Conservation (phyloP, 2,888 invertebrate genomes). For the Cheilosia urbana region DNA sequence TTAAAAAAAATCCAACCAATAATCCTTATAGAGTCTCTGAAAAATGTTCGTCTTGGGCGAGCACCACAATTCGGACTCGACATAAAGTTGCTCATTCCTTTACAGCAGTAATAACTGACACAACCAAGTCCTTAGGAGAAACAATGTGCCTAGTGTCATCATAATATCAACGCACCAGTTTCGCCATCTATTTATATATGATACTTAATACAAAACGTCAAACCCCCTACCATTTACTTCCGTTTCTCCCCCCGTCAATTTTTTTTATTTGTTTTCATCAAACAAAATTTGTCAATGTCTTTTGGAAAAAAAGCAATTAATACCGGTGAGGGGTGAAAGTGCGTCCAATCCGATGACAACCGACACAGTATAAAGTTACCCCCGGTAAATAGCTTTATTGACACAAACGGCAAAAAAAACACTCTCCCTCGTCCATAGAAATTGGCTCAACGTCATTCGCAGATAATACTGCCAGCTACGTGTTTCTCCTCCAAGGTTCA, state of each 20-base stretch:
- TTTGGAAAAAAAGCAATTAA: slow-evolving; percentile 44
- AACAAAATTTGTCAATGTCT: slow-evolving; percentile 26
- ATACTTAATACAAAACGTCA: neutral
- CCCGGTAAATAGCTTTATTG: neutral
- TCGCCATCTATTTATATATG: too few species aligned
- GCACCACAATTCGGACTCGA: too few species aligned
- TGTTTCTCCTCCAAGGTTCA: neutral
- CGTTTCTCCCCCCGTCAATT: neutral
- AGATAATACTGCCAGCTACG: slow-evolving; percentile 8
- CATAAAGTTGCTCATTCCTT: too few species aligned
- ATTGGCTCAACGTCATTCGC: slow-evolving; percentile 15
- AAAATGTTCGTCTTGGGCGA: too few species aligned
- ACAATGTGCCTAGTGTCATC: too few species aligned
- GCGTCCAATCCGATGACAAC: neutral
- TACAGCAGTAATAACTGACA: too few species aligned
- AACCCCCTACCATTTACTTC: neutral
- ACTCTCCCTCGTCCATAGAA: neutral
- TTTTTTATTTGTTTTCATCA: slow-evolving; percentile 30
- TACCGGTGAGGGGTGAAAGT: slow-evolving; percentile 26
- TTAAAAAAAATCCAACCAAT: too few species aligned
- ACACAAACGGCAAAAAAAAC: neutral
- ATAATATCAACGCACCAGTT: too few species aligned
- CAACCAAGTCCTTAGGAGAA: too few species aligned
- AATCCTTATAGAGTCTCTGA: too few species aligned
- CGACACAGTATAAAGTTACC: slow-evolving; percentile 22